These are phyloP conservation scores for Odobenus rosmarus DNA, from an alignment of 2,113 vertebrate genomes.

Conservation along the genomic window DNA sequence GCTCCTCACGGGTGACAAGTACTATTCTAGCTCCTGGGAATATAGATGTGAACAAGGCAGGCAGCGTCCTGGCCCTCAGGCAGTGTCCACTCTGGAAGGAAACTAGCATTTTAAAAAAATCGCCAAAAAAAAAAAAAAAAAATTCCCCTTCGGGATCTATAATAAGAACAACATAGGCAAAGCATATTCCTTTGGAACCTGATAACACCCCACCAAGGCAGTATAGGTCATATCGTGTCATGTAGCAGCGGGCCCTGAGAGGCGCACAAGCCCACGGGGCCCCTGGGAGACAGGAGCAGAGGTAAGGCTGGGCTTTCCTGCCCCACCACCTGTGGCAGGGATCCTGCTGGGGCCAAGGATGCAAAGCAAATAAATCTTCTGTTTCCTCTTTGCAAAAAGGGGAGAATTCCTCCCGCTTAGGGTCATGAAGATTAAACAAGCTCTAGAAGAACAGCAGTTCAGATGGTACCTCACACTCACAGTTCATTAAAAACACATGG, in stretches of 20 bases:
- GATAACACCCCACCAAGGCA: background rate
- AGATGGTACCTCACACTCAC: background rate
- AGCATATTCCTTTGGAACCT: background rate
- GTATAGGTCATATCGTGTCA: too few species aligned
- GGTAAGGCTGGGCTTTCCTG: background rate
- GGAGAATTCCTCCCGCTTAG: background rate
- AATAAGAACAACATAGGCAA: background rate
- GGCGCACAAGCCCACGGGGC: fast-evolving
- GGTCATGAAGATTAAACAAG: constrained; percentile 17
- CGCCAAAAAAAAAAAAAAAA: background rate
- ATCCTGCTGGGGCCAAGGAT: background rate
- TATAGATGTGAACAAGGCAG: background rate
- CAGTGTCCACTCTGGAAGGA: constrained; percentile 36
- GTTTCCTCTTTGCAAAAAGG: background rate
- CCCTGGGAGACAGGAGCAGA: background rate
- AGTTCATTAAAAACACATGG: constrained; percentile 57
- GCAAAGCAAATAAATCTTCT: constrained; percentile 43
- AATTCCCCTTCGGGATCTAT: background rate
- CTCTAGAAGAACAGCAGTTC: background rate
- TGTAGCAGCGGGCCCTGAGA: background rate
- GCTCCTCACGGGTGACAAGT: background rate
- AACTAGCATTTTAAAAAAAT: background rate
- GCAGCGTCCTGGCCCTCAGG: background rate
- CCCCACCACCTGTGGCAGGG: background rate
- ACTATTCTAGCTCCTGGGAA: constrained; percentile 1